Base-by-base conservation (phyloP, 2,888 invertebrate genomes). In the Ommatoiulus sabulosus region DNA sequence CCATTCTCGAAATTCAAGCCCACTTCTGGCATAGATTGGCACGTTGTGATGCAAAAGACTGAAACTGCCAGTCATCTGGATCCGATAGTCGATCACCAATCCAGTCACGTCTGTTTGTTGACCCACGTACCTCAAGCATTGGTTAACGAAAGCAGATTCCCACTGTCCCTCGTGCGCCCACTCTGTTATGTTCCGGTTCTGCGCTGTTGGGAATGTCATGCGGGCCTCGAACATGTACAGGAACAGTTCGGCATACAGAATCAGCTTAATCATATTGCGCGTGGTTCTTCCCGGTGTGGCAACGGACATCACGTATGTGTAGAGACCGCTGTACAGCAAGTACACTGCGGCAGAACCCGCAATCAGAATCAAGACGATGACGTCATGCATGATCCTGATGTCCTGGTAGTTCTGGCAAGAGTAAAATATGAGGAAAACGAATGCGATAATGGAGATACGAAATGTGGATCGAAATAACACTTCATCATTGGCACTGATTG, bases 1-100 rank as follows among this genome's bases (percentile, higher is more conserved):
- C 89, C 89, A 89, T 44, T 89, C 89, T 17, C 89, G 89, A 63
- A 89, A 89, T 57, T 89, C 89, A 24, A 44, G 85, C 63, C 88
- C 63, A 12, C 57, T 52, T 84, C 88, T 89, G 6, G 88, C 88
- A 10, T 48, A 86, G 3, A 88, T 35, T 3, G 88, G 88, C 12
- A 89, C 89, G 20, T 88, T 35, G 15, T 57, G 44, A 12, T 87
- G 89, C 24, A 89, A 43, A 12, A 89, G 35, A 7, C 57, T 44
- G 43, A 88, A 89, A 1, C 88, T 88, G 1, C 89, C 89, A 17
- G 87, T 89, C 89, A 89, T 89, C 35, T 87, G 52, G 84, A 89
- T 80, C 0, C 88, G 87, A 35, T 88, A 89, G 48, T 89, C 89
- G 46, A 89, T 84, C 4, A 87, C 44, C 7, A 89, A 87, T 8